A percentile compares a stretch with the other conserved stretches of the same genome.
Conservation (phyloP, 2,888 invertebrate genomes). For the Eucriotettix oculatus region DNA sequence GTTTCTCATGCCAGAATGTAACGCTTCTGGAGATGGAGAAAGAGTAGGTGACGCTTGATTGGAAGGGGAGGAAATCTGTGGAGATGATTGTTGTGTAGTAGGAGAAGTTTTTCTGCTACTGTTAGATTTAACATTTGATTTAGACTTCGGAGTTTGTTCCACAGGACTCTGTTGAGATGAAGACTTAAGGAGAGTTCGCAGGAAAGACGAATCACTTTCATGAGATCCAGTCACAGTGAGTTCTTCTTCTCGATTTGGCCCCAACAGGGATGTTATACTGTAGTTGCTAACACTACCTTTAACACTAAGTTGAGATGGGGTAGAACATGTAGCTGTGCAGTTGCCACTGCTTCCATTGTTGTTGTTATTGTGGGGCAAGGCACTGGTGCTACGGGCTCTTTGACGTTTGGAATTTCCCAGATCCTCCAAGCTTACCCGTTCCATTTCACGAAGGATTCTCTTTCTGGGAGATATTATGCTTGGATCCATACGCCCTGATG, state of each 20-base stretch:
- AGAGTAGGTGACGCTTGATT: slow-evolving; percentile 5
- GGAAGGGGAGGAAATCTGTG: neutral
- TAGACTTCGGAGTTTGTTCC: slow-evolving; percentile 28
- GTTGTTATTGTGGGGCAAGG: slow-evolving; percentile 16
- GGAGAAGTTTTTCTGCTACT: slow-evolving; percentile 9
- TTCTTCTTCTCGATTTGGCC: slow-evolving; percentile 6
- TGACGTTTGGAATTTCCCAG: slow-evolving; percentile 31
- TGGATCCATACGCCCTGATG: slow-evolving; percentile 21
- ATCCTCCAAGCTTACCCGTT: slow-evolving; percentile 56
- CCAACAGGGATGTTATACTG: slow-evolving; percentile 70
- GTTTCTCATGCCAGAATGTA: slow-evolving; percentile 7
- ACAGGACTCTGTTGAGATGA: slow-evolving; percentile 22
- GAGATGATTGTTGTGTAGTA: slow-evolving; percentile 2
- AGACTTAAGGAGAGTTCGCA: slow-evolving; percentile 26
- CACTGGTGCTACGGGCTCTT: slow-evolving; percentile 23
- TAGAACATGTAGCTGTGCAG: slow-evolving; percentile 22
- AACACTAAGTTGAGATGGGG: slow-evolving; percentile 20
- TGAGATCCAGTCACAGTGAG: neutral
- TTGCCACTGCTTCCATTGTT: slow-evolving; percentile 19
- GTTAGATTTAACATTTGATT: slow-evolving; percentile 23
- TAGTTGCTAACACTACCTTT: slow-evolving; percentile 44
- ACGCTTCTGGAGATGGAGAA: slow-evolving; percentile 9
- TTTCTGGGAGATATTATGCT: slow-evolving; percentile 66
- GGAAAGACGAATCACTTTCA: slow-evolving; percentile 18
- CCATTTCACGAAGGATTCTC: slow-evolving; percentile 64